These are phyloP conservation scores for Dione vanillae DNA, from an alignment of 2,888 invertebrate genomes.

Conservation along the genomic window DNA sequence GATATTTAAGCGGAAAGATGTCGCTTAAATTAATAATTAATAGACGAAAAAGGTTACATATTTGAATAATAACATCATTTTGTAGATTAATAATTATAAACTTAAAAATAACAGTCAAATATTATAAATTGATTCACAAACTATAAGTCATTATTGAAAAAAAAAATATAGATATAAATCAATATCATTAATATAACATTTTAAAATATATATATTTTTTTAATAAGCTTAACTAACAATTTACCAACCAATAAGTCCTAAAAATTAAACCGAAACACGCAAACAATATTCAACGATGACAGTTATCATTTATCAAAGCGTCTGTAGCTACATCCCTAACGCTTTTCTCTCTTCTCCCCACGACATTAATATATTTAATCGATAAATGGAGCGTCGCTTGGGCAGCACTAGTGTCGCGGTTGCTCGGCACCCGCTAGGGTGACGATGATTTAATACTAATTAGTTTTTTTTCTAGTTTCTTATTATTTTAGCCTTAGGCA, in stretches of 20 bases:
- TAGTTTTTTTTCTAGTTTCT: not conserved
- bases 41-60: slow-evolving; percentile 14
- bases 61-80: slow-evolving; percentile 5
- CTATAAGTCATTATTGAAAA: too few species aligned
- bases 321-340: slow-evolving; percentile 9
- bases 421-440: slow-evolving; percentile 27
- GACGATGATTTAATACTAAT: slow-evolving; percentile 19
- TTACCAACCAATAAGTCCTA: not conserved
- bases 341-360: not conserved
- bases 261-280: not conserved
- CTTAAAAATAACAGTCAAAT: not conserved
- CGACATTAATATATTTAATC: slow-evolving; percentile 30
- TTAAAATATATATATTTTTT: too few species aligned
- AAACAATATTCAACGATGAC: not conserved
- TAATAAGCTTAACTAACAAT: not conserved
- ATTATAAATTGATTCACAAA: not conserved
- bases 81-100: not conserved
- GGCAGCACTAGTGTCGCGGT: slow-evolving; percentile 33
- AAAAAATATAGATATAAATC: not conserved
- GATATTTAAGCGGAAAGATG: slow-evolving; percentile 1
- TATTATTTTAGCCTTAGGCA: not conserved
- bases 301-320: not conserved
- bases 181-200: too few species aligned
- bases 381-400: slow-evolving; percentile 20
- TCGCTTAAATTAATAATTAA: slow-evolving; percentile 4